Base-by-base conservation (phyloP, 2,888 invertebrate genomes). In the Amblyjoppa proteus region DNA sequence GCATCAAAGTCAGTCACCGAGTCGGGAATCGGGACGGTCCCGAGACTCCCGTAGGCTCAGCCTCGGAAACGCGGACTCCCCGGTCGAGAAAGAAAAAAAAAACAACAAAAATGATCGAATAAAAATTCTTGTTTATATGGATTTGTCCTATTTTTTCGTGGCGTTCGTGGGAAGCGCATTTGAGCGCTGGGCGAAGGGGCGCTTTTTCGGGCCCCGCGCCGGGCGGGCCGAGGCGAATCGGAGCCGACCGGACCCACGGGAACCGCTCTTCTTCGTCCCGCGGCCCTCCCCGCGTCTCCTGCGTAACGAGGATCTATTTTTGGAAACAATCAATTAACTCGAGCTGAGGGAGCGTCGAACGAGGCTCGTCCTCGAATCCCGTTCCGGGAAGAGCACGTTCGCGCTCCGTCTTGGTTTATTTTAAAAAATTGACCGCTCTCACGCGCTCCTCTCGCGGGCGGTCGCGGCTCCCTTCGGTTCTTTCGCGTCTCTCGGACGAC, bases 311-410 rank as follows among this genome's bases (percentile, higher is more conserved):
- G 13, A 75, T 64, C 81, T 82, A 85, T 85, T 85, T 85, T 85
- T 68, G 82, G 85, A 82, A 85, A 82, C 70, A 79, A 85, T 82
- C 75, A 82, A 85, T 85, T 85, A 81, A 79, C 82, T 76, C 41
- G 16, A 16, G 28, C 5, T 11, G 45, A 45, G 45, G 45, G 56
- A 45, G 49, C 64, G 34, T 16, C 28, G 13, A 38, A 61, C 25
- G 20, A 79, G 69, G 53, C 68, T 49, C 64, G 64, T 74, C 70
- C 84, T 77, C 73, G 83, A 81, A 58, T 77, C 71, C 78, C 69
- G 41, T 81, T 86, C 77, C 45, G 49, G 20, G 80, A 78, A 81
- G 58, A 82, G 53, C 64, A 34, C 31, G 38, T 51, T 49, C 5
- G 49, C 5, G 49, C 49, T 20, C 51, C 13, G 38, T 64, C 69